Evolutionary conservation across 2,113 vertebrate species (phyloP).

Genomic region (Neolamprologus fasciatus): DNA sequence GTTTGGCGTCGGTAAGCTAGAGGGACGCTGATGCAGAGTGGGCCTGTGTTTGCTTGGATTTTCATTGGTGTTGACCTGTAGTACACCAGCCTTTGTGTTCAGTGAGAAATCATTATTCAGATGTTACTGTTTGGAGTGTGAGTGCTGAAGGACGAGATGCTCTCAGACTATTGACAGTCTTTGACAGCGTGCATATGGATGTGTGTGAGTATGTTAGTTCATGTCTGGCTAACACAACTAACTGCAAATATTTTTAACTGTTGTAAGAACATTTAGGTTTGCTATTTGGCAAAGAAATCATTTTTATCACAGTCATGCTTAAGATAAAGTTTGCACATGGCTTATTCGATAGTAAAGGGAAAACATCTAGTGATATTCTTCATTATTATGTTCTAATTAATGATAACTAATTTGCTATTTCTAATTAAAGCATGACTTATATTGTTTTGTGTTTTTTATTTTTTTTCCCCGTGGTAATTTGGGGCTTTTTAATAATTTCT

Average conservation of each 20-base stretch:
- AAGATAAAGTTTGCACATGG: neutral
- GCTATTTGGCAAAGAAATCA: neutral
- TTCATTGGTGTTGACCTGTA: neutral
- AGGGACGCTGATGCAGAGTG: neutral
- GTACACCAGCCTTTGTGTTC: neutral
- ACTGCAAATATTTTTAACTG: neutral
- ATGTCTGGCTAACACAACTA: neutral
- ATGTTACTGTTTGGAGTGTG: conserved; percentile 8
- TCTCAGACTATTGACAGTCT: conserved; percentile 10
- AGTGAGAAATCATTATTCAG: conserved; percentile 22
- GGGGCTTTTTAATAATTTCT: neutral
- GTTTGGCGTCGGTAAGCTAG: neutral
- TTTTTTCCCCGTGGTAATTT: fast-evolving
- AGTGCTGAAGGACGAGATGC: conserved; percentile 4
- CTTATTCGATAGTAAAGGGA: neutral
- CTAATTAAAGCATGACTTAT: neutral
- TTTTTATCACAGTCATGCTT: neutral
- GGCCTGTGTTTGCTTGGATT: neutral
- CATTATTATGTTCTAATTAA: neutral
- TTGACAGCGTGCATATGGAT: conserved; percentile 5
- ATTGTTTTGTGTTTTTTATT: neutral
- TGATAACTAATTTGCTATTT: neutral
- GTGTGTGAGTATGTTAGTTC: neutral
- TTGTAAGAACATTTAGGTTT: neutral
- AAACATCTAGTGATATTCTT: neutral